Conservation (phyloP, 2,888 invertebrate species). For the Bellardia pandia region DNA sequence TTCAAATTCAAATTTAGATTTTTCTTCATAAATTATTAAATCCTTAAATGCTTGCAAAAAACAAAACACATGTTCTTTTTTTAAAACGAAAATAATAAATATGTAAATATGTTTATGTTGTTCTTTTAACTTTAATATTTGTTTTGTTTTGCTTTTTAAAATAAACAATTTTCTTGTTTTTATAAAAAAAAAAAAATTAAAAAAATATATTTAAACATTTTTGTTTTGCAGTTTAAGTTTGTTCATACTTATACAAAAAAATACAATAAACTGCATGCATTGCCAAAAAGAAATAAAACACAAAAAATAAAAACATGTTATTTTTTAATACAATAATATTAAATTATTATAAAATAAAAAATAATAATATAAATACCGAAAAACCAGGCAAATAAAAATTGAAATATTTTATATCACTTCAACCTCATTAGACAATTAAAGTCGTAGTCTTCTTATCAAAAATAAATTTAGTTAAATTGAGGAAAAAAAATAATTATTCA, state of each 20-base stretch:
- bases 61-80: neutral
- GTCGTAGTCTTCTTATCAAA: neutral
- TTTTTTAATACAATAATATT: neutral
- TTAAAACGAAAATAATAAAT: neutral
- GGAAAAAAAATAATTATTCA: neutral
- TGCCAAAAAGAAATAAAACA: neutral
- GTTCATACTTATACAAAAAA: no score
- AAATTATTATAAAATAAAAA: neutral
- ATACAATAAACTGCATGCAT: no score
- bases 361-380: neutral
- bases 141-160: slow-evolving; percentile 2
- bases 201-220: no score
- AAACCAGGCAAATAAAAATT: neutral
- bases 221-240: no score
- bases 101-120: neutral
- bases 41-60: neutral
- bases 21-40: neutral
- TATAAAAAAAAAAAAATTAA: no score
- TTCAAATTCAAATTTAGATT: neutral
- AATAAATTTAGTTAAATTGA: neutral
- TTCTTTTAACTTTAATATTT: neutral
- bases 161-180: neutral
- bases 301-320: no score
- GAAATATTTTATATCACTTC: neutral
- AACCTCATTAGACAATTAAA: neutral